Percentiles rank a stretch among this genome's conserved stretches.
phyloP scores from a whole-genome alignment of 1,140 invertebrate genomes.

The Rhopalosiphum padi region DNA sequence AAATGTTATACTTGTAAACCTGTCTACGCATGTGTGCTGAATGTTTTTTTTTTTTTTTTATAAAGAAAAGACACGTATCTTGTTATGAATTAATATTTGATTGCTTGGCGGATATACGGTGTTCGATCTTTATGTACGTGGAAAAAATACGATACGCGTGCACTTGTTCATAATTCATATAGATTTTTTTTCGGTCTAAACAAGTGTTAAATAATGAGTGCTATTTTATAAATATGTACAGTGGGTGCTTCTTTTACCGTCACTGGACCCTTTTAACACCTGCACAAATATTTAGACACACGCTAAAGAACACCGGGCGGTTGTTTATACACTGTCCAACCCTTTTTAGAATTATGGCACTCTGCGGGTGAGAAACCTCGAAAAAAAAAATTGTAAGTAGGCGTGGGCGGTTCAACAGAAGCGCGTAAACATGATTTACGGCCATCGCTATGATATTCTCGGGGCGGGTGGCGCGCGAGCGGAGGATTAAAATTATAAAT shows the following conservation, averaged over 20 bases:
- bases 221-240: background rate
- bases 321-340: slow-evolving; percentile 34
- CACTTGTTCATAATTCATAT: slow-evolving; percentile 22
- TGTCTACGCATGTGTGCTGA: background rate
- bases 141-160: background rate
- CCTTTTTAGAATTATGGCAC: slow-evolving; percentile 32
- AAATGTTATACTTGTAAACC: background rate
- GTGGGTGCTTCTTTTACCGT: background rate
- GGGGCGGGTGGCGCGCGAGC: background rate
- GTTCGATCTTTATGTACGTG: background rate
- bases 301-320: slow-evolving; percentile 4
- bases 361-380: background rate
- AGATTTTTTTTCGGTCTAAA: background rate
- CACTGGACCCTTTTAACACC: slow-evolving; percentile 43
- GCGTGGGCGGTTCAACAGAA: slow-evolving; percentile 22
- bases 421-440: slow-evolving; percentile 38
- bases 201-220: slow-evolving; percentile 23
- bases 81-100: slow-evolving; percentile 29
- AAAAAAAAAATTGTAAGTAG: slow-evolving; percentile 1
- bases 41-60: background rate
- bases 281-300: slow-evolving; percentile 47
- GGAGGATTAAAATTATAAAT: slow-evolving; percentile 40
- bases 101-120: background rate
- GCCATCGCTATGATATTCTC: background rate
- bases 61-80: background rate